Evolutionary conservation across 2,888 invertebrate species (phyloP).

Genomic region (Heliothis peltigera): DNA sequence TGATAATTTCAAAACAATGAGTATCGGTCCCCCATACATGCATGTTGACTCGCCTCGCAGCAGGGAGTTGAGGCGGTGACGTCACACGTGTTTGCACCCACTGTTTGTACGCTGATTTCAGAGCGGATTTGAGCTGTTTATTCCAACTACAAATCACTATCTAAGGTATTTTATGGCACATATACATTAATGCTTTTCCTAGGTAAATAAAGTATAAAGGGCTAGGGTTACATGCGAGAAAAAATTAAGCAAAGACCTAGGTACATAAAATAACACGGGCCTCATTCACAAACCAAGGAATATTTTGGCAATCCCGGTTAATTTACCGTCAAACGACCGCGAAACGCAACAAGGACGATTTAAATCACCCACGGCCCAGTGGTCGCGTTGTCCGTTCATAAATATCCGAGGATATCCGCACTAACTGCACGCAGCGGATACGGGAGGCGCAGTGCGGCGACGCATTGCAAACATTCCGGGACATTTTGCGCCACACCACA

Average conservation of each 20-base stretch:
- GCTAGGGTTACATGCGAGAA: background rate
- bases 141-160: background rate
- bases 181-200: background rate
- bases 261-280: constrained; percentile 6
- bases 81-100: constrained; percentile 39
- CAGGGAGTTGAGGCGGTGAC: constrained; percentile 35
- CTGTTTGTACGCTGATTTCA: constrained; percentile 18
- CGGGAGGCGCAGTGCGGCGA: constrained; percentile 70
- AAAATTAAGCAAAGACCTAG: background rate
- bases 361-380: constrained; percentile 61
- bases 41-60: constrained; percentile 24
- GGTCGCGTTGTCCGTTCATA: constrained; percentile 57
- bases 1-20: constrained; percentile 42
- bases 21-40: constrained; percentile 4
- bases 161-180: background rate
- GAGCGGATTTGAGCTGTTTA: background rate
- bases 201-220: background rate
- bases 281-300: constrained; percentile 13
- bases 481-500: constrained; percentile 52
- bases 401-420: constrained; percentile 62
- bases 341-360: constrained; percentile 53
- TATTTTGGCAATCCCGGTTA: constrained; percentile 25
- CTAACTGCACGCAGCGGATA: constrained; percentile 57
- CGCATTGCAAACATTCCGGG: constrained; percentile 68
- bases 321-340: constrained; percentile 36